These are phyloP conservation scores for Erythrocebus patas DNA, from an alignment of 2,113 vertebrate species.

Conservation along the genomic window DNA sequence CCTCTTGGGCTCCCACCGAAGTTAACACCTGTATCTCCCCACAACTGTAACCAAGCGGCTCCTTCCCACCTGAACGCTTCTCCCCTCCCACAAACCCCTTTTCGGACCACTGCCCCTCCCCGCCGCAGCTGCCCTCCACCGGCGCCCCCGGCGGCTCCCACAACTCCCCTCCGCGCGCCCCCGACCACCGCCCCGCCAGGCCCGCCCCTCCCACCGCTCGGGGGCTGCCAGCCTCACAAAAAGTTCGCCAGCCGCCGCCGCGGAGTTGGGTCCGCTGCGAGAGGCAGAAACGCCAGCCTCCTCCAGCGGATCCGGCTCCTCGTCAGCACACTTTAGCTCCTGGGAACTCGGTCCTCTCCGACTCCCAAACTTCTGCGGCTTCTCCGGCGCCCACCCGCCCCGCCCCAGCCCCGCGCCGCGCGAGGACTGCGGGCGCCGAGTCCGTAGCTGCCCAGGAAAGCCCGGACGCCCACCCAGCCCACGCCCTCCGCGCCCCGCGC, in stretches of 20 bases:
- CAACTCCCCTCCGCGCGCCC: not conserved
- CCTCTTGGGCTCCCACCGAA: not conserved
- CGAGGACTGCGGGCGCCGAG: fast-evolving
- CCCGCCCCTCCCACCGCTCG: not conserved
- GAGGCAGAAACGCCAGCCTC: not conserved
- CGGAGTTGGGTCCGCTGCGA: not conserved
- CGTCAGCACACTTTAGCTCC: conserved; percentile 42
- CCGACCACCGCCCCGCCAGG: not conserved
- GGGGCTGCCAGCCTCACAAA: conserved; percentile 29
- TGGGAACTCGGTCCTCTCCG: conserved; percentile 25
- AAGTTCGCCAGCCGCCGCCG: conserved; percentile 59
- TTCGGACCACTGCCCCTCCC: not conserved
- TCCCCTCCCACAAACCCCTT: not conserved
- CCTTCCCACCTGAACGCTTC: not conserved
- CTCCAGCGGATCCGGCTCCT: not conserved
- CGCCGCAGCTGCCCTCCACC: not conserved
- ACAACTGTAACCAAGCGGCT: not conserved
- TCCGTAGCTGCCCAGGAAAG: not conserved
- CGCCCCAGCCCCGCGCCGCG: not conserved
- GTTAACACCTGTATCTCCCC: conserved; percentile 67
- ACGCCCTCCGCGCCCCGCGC: conserved; percentile 55
- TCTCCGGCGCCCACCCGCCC: not conserved
- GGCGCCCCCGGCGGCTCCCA: not conserved
- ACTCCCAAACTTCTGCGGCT: conserved; percentile 62
- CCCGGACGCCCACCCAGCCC: conserved; percentile 40